These are phyloP conservation scores for Drosophila paranaensis DNA, from an alignment of 2,888 invertebrate genomes.

Conservation along the genomic window DNA sequence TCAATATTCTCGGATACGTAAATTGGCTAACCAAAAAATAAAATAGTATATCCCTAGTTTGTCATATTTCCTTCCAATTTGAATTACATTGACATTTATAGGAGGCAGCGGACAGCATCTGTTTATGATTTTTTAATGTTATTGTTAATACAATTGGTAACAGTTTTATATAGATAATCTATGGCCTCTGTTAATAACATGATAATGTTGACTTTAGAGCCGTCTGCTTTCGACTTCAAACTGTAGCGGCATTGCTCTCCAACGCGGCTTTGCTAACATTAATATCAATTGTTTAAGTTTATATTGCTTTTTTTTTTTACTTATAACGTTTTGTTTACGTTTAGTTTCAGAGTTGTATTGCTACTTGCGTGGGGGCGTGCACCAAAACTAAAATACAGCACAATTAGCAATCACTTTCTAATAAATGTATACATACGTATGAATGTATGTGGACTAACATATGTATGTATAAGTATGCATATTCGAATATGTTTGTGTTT, in stretches of 20 bases:
- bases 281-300: not conserved
- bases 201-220: not conserved
- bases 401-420: constrained; percentile 52
- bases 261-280: not conserved
- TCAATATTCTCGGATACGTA: too few species aligned
- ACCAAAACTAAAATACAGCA: constrained; percentile 10
- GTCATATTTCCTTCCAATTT: not conserved
- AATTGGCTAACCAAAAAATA: not conserved
- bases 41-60: not conserved
- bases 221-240: not conserved
- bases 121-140: not conserved
- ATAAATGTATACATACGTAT: constrained; percentile 5
- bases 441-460: not conserved
- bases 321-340: not conserved
- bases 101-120: not conserved
- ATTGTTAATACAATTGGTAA: not conserved
- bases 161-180: not conserved
- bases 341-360: constrained; percentile 1
- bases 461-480: not conserved
- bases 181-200: not conserved
- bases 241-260: not conserved
- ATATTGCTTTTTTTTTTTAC: not conserved
- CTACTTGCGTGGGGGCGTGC: constrained; percentile 32
- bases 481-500: constrained; percentile 6
- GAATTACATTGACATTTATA: not conserved